Evolutionary conservation across 2,888 invertebrate genomes (phyloP), one percentile per base, ranked within the genome.

Genomic region (Pseudococcus viburni): DNA sequence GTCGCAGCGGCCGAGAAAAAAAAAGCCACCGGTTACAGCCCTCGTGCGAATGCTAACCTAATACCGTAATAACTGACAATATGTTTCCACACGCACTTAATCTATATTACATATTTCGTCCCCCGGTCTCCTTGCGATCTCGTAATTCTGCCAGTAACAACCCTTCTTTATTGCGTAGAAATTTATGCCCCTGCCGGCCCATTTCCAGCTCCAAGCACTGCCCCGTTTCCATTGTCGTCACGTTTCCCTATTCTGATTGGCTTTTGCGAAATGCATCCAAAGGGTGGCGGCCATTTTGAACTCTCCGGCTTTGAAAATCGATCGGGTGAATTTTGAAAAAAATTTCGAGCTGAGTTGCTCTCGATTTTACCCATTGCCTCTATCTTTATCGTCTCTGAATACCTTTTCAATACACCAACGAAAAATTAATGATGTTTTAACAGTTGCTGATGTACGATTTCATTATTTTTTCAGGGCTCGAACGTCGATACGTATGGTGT

Each of bases 81-180:
- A 85, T 85, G 85, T 85, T 85, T 85, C 85, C 85, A 85, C 39
- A 64, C 85, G 85, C 64, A 85, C 85, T 85, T 85, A 85, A 85
- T 85, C 85, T 85, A 55, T 59, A 64, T 85, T 85, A 85, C 85
- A 85, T 85, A 85, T 85, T 85, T 85, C 64, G 85, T 59, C 68
- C n/a, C 85, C 64, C 85, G 33, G 42, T 7, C 85, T 39, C 39
- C 17, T 39, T 26, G 19, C 11, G 26, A 19, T 39, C 9, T 51
- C 22, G 22, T 55, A 51, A 26, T 85, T 51, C 48, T 51, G 48
- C 48, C 48, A 51, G 48, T 15, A 55, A n/a, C 55, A 55, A n/a
- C 55, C 55, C n/a, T 55, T 55, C 55, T 55, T 55, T n/a, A 39
- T 77, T 42, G 11, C 22, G 68, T 19, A 11, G 4, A 26, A 22